Evolutionary conservation across 2,888 invertebrate genomes (phyloP).

Genomic region (Griposia aprilina): DNA sequence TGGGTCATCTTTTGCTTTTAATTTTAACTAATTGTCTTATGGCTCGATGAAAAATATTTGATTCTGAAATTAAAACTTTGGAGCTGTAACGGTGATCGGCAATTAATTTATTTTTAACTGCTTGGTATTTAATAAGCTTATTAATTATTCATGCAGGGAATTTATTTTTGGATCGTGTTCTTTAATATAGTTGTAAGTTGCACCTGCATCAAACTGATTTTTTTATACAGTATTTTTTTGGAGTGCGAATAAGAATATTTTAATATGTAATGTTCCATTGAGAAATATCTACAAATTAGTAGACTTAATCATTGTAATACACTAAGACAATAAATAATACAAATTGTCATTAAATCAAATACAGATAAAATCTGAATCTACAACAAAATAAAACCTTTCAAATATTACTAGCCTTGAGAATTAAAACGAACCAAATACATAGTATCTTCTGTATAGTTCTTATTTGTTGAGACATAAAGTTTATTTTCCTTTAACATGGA

Average conservation of each 20-base stretch:
- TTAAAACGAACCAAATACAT: not conserved
- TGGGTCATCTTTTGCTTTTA: not conserved
- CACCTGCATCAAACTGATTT: constrained; percentile 14
- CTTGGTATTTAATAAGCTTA: not conserved
- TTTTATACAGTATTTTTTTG: not conserved
- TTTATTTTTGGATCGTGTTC: not conserved
- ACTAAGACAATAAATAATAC: not conserved
- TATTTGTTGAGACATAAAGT: not conserved
- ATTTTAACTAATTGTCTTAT: not conserved
- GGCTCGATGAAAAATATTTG: not conserved
- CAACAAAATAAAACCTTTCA: constrained; percentile 46
- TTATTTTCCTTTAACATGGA: not conserved
- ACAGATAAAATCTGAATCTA: constrained; percentile 50
- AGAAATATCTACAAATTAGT: not conserved
- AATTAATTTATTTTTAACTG: too few species aligned
- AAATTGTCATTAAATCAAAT: constrained; percentile 17
- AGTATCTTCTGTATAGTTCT: not conserved
- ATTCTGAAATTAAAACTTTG: not conserved
- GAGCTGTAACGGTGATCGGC: too few species aligned
- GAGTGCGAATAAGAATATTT: not conserved
- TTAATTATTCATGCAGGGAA: not conserved
- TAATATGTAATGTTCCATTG: not conserved
- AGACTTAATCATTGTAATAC: not conserved
- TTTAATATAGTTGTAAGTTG: not conserved
- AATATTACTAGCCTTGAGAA: constrained; percentile 51